Percentiles rank a stretch among this genome's conserved stretches.
These are phyloP conservation scores for Muschampia staudingeri DNA, from an alignment of 2,888 invertebrate genomes.

Conservation along the genomic window DNA sequence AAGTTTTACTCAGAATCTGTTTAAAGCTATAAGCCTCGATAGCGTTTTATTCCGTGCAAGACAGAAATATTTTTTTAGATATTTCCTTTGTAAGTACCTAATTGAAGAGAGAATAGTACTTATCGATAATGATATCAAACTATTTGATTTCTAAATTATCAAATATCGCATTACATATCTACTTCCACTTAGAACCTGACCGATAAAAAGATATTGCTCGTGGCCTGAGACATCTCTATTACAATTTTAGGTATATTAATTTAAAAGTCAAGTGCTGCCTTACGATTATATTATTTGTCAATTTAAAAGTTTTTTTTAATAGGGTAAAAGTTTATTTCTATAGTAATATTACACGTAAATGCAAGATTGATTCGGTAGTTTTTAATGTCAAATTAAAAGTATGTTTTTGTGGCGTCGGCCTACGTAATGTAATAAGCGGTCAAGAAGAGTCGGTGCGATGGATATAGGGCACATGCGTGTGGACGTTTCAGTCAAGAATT, in stretches of 20 bases:
- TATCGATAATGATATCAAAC: slow-evolving; percentile 29
- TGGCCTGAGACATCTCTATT: not conserved
- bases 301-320: not conserved
- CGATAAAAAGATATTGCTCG: not conserved
- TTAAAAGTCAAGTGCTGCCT: not conserved
- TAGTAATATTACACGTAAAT: not conserved
- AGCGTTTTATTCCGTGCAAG: no score
- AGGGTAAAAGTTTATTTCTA: no score
- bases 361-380: not conserved
- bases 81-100: not conserved
- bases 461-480: slow-evolving; percentile 30
- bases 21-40: no score
- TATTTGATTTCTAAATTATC: slow-evolving; percentile 39
- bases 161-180: slow-evolving; percentile 25
- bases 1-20: no score
- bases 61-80: no score
- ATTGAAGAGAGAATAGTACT: slow-evolving; percentile 10
- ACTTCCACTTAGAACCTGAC: slow-evolving; percentile 2
- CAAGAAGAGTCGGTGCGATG: slow-evolving; percentile 22
- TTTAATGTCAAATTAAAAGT: not conserved
- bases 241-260: not conserved
- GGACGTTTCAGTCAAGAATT: slow-evolving; percentile 42
- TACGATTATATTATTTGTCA: not conserved
- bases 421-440: slow-evolving; percentile 39
- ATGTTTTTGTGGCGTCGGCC: not conserved